These are phyloP conservation scores for Drosophila subobscura DNA, from an alignment of 1,140 invertebrate species.

Conservation along the genomic window DNA sequence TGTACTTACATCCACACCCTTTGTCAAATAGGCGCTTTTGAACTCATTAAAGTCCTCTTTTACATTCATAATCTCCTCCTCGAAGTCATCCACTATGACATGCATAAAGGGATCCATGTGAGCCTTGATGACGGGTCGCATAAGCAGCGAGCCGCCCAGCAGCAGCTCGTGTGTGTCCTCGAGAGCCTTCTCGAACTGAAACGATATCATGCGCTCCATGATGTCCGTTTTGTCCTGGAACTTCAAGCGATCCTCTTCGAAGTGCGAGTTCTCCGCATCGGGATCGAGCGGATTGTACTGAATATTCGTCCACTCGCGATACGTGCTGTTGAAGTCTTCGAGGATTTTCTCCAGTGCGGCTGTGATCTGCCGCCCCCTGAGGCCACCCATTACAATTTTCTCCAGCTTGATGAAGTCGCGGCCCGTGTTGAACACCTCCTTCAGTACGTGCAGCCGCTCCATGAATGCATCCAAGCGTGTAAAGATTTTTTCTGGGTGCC, in stretches of 20 bases:
- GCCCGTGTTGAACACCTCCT: constrained; percentile 88
- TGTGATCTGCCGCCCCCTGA: constrained; percentile 87
- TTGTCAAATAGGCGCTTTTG: constrained; percentile 19
- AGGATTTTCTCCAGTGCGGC: constrained; percentile 84
- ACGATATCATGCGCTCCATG: constrained; percentile 88
- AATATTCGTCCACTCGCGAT: constrained; percentile 87
- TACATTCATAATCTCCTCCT: constrained; percentile 86
- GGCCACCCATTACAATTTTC: constrained; percentile 90
- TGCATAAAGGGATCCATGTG: constrained; percentile 72
- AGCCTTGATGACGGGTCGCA: constrained; percentile 87
- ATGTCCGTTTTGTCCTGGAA: constrained; percentile 85
- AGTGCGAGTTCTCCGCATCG: constrained; percentile 85
- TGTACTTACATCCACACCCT: constrained; percentile 29
- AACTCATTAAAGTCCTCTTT: constrained; percentile 84
- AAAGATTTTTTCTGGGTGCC: constrained; percentile 88
- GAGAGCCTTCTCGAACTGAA: constrained; percentile 89
- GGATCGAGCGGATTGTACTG: constrained; percentile 84
- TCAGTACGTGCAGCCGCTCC: constrained; percentile 84
- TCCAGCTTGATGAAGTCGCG: constrained; percentile 92
- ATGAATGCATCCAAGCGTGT: constrained; percentile 87
- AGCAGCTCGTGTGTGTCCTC: constrained; percentile 88
- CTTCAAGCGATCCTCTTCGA: constrained; percentile 85
- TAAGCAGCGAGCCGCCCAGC: constrained; percentile 87
- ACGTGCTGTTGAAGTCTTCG: constrained; percentile 88
- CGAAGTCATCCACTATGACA: constrained; percentile 83